Evolutionary conservation across 2,888 invertebrate species (phyloP).

Genomic region (Branchipolynoe longqiensis): DNA sequence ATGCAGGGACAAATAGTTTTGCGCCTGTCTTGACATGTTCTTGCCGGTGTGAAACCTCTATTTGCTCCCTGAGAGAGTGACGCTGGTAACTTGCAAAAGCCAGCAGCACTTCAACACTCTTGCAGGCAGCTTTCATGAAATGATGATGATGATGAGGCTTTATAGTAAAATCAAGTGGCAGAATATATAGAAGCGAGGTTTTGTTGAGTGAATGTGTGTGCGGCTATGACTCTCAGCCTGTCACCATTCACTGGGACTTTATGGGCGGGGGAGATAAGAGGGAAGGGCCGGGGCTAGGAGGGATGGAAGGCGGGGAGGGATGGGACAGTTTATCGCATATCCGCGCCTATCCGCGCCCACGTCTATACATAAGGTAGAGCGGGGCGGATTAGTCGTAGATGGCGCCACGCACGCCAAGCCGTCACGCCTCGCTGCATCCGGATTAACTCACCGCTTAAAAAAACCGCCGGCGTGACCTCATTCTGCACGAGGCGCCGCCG

Average conservation of each 20-base stretch:
- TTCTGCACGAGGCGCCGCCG: neutral
- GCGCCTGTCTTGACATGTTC: too few species aligned
- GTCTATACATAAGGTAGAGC: constrained; percentile 44
- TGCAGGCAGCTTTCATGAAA: neutral
- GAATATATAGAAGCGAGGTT: constrained; percentile 12
- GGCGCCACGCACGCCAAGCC: constrained; percentile 6
- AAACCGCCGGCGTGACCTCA: neutral
- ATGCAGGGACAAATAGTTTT: too few species aligned
- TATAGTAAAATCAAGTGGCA: neutral
- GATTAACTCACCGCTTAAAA: constrained; percentile 46
- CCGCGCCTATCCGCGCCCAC: constrained; percentile 30
- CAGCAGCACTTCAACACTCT: too few species aligned
- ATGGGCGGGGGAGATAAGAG: constrained; percentile 37
- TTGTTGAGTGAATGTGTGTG: neutral
- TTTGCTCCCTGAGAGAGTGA: too few species aligned
- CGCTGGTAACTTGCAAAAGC: too few species aligned
- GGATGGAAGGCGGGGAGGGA: too few species aligned
- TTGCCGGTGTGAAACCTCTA: too few species aligned
- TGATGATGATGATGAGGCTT: too few species aligned
- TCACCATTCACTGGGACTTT: constrained; percentile 39
- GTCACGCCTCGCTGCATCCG: constrained; percentile 29
- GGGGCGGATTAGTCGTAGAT: constrained; percentile 23
- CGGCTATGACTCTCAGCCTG: neutral
- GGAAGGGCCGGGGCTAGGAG: too few species aligned
- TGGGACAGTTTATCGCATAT: too few species aligned